phyloP scores from a whole-genome alignment of 2,797 vertebrate species.

The Acanthurus tractus region DNA sequence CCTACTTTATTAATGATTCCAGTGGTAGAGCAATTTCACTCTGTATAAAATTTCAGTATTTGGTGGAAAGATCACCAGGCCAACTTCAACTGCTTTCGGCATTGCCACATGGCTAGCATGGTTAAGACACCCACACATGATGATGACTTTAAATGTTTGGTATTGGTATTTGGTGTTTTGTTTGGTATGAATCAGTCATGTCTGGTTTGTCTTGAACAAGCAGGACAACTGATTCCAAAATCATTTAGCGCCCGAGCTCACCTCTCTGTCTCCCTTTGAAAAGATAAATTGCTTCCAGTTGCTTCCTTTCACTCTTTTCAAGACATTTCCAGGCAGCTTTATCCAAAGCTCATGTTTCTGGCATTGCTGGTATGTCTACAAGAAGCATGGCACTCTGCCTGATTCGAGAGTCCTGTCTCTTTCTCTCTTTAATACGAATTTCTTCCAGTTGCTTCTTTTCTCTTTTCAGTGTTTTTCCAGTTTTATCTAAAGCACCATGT shows the following conservation, averaged over 20 bases:
- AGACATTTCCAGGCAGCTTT: slow-evolving; percentile 50
- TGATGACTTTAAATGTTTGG: slow-evolving; percentile 11
- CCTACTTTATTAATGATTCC: too few relatives aligned
- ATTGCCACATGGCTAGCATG: not conserved
- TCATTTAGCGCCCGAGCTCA: slow-evolving; percentile 17
- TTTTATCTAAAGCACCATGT: slow-evolving; percentile 29
- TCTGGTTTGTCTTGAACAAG: slow-evolving; percentile 50
- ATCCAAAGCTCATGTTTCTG: slow-evolving; percentile 60
- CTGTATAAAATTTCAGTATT: not conserved
- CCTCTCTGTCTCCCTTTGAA: slow-evolving; percentile 36
- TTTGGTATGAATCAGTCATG: slow-evolving; percentile 6
- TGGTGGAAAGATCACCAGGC: not conserved
- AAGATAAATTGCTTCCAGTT: slow-evolving; percentile 67
- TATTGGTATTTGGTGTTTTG: slow-evolving; percentile 5
- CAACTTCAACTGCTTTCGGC: too few relatives aligned
- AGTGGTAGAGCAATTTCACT: too few relatives aligned
- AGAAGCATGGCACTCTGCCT: slow-evolving; percentile 25
- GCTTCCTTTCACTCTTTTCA: slow-evolving; percentile 42
- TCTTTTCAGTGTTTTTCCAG: slow-evolving; percentile 32
- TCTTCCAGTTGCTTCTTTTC: slow-evolving; percentile 47
- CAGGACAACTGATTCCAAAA: slow-evolving; percentile 18
- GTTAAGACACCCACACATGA: not conserved
- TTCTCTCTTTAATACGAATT: slow-evolving; percentile 38
- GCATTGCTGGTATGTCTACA: slow-evolving; percentile 58
- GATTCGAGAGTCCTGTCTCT: slow-evolving; percentile 27